These are phyloP conservation scores for Atherinosoma microstoma DNA, from an alignment of 2,797 vertebrate species.

Conservation along the genomic window DNA sequence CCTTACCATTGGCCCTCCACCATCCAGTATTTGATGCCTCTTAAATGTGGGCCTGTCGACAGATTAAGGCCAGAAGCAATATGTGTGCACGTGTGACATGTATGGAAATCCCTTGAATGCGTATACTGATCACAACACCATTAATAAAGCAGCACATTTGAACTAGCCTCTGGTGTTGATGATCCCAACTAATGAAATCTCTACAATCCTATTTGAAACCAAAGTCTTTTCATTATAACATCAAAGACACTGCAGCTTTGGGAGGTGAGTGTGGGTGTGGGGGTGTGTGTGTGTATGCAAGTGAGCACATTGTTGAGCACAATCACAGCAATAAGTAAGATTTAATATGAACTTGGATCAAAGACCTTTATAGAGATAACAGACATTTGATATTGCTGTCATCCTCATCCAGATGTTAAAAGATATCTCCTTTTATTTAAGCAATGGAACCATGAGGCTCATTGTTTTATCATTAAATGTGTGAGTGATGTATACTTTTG, in stretches of 20 bases:
- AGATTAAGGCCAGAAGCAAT: slow-evolving; percentile 82
- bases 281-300: slow-evolving; percentile 9
- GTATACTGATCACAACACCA: slow-evolving; percentile 83
- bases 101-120: slow-evolving; percentile 80
- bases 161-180: slow-evolving; percentile 63
- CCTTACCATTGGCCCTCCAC: slow-evolving; percentile 77
- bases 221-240: slow-evolving; percentile 58
- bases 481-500: slow-evolving; percentile 22
- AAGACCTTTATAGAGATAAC: slow-evolving; percentile 62
- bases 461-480: slow-evolving; percentile 29
- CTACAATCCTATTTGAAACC: slow-evolving; percentile 57
- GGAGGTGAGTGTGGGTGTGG: slow-evolving; percentile 30
- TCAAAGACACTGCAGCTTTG: slow-evolving; percentile 65
- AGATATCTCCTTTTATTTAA: slow-evolving; percentile 52
- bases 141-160: slow-evolving; percentile 76
- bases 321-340: slow-evolving; percentile 40
- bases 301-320: slow-evolving; percentile 26
- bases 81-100: slow-evolving; percentile 59
- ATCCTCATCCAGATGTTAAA: slow-evolving; percentile 50
- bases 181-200: slow-evolving; percentile 66
- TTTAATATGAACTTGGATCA: slow-evolving; percentile 60
- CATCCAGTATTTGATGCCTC: slow-evolving; percentile 85
- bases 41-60: slow-evolving; percentile 90
- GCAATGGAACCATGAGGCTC: slow-evolving; percentile 19
- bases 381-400: slow-evolving; percentile 44